Conservation (phyloP, 2,888 invertebrate genomes). For the Allacma fusca region DNA sequence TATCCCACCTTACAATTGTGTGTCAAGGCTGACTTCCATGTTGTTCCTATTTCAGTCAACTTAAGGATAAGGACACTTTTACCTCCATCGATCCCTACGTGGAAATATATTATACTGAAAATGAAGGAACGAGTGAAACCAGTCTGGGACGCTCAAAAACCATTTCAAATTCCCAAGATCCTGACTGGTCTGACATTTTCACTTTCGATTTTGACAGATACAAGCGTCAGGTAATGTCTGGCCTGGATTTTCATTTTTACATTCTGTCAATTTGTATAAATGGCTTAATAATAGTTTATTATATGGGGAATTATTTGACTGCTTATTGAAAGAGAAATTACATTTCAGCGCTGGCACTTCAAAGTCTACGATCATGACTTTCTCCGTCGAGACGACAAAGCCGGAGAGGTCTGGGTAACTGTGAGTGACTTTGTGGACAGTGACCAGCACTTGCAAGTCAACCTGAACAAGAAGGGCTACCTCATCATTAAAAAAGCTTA, state of each 20-base stretch:
- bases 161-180: conserved; percentile 17
- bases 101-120: conserved; percentile 21
- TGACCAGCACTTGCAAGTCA: conserved; percentile 36
- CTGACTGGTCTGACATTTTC: conserved; percentile 40
- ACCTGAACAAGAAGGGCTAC: conserved; percentile 40
- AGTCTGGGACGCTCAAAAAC: conserved; percentile 20
- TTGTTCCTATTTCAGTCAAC: too few species aligned
- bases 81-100: conserved; percentile 36
- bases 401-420: conserved; percentile 33
- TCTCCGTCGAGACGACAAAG: conserved; percentile 33
- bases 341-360: conserved; percentile 33
- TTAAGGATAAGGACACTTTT: conserved; percentile 32
- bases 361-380: conserved; percentile 37
- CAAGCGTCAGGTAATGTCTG: conserved; percentile 39
- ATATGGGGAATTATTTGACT: too few species aligned
- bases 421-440: conserved; percentile 38
- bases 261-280: too few species aligned
- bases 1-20: too few species aligned
- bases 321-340: too few species aligned
- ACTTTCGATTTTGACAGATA: conserved; percentile 35
- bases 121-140: conserved; percentile 29
- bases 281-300: too few species aligned
- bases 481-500: conserved; percentile 35
- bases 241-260: too few species aligned
- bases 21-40: too few species aligned